A percentile compares a stretch with the other conserved stretches of the same genome.
Evolutionary conservation across 2,797 vertebrate genomes (phyloP).

Genomic region (Pangasius mekongensis): DNA sequence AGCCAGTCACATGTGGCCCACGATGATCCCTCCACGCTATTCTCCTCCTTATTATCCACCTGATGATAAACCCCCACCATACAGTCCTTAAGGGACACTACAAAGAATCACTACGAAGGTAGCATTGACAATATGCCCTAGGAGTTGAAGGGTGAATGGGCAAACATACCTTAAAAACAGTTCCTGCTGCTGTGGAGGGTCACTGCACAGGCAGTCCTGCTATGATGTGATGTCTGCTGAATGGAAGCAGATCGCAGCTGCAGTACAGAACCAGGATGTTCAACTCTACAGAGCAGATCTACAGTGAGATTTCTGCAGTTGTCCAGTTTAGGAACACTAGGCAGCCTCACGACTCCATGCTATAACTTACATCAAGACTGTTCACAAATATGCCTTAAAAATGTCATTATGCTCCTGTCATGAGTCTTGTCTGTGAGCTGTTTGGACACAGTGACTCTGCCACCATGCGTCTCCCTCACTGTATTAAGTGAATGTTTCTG

Average conservation of each 20-base stretch:
- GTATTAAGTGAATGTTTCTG: conserved; percentile 37
- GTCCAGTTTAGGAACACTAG: conserved; percentile 10
- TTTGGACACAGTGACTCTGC: conserved; percentile 48
- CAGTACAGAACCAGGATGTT: conserved; percentile 16
- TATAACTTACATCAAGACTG: conserved; percentile 62
- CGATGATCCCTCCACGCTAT: conserved; percentile 89
- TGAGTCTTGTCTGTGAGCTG: conserved; percentile 24
- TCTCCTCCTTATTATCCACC: conserved; percentile 94
- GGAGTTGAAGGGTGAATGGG: conserved; percentile 2
- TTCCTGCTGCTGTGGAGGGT: conserved; percentile 39
- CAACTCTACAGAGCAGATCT: conserved; percentile 32
- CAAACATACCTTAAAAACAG: conserved; percentile 41
- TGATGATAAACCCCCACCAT: conserved; percentile 96
- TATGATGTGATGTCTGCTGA: neutral
- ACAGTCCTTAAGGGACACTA: conserved; percentile 82
- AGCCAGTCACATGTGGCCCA: conserved; percentile 93
- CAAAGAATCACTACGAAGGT: neutral
- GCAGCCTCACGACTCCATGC: conserved; percentile 38
- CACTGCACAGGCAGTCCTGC: neutral
- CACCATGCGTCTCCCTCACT: conserved; percentile 16
- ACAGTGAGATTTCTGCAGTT: conserved; percentile 14
- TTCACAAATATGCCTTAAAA: conserved; percentile 79
- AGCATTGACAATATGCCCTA: neutral
- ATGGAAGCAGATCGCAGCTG: conserved; percentile 31
- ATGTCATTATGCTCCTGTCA: conserved; percentile 48